phyloP scores from a whole-genome alignment of 2,888 invertebrate species.

The Melanchra persicariae region DNA sequence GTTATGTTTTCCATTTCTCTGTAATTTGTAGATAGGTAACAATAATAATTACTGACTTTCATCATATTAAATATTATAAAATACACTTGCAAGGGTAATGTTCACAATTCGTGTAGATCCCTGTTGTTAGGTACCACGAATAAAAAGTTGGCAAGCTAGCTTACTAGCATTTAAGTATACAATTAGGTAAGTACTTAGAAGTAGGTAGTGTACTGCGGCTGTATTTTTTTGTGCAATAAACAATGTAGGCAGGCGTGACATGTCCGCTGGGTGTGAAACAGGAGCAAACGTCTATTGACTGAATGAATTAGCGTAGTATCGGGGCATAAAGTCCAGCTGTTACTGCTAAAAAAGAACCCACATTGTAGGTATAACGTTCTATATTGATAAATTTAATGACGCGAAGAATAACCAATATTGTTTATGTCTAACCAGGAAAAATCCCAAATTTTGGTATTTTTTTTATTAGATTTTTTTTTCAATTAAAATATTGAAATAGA shows the following conservation, averaged over 20 bases:
- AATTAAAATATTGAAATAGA: no score
- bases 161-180: slow-evolving; percentile 12
- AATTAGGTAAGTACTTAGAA: neutral
- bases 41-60: slow-evolving; percentile 10
- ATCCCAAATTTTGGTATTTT: neutral
- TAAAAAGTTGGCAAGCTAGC: slow-evolving; percentile 5
- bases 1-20: slow-evolving; percentile 12
- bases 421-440: neutral
- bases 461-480: neutral
- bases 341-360: neutral
- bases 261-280: neutral
- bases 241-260: neutral
- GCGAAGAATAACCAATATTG: neutral
- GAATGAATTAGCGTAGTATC: neutral
- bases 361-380: neutral
- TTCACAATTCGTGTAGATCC: slow-evolving; percentile 10
- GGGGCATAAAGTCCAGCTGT: neutral
- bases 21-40: slow-evolving; percentile 11
- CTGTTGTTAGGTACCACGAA: slow-evolving; percentile 2
- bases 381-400: neutral
- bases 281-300: neutral
- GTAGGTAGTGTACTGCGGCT: slow-evolving; percentile 2
- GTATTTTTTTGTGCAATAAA: neutral
- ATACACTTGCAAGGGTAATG: slow-evolving; percentile 2
- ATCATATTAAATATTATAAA: neutral